Percentiles rank a stretch among this genome's conserved stretches.
Conservation (phyloP, 1,140 invertebrate genomes). For the Heliconius hermathena region DNA sequence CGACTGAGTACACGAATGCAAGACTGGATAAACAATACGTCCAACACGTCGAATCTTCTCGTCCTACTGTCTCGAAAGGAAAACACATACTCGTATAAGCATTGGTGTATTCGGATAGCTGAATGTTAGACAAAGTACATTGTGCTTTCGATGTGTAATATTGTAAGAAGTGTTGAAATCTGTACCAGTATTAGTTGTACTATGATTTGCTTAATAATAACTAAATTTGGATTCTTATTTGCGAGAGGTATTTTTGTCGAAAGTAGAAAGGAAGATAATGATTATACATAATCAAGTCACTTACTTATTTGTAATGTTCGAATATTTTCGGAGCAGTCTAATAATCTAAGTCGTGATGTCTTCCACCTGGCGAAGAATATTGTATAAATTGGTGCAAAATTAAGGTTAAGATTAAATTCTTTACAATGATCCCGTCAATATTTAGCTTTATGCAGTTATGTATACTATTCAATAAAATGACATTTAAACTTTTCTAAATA, state of each 20-base stretch:
- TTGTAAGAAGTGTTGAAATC: constrained; percentile 29
- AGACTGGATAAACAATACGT: constrained; percentile 19
- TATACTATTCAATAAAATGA: constrained; percentile 13
- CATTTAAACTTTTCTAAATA: constrained; percentile 12
- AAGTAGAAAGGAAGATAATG: not conserved
- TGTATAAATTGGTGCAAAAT: constrained; percentile 37
- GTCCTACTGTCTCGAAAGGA: not conserved
- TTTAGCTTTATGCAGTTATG: constrained; percentile 23
- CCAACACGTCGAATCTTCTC: constrained; percentile 20
- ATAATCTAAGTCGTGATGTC: constrained; percentile 42
- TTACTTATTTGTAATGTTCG: constrained; percentile 25
- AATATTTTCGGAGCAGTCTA: constrained; percentile 20
- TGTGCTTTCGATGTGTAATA: constrained; percentile 37
- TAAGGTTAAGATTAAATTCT: constrained; percentile 28
- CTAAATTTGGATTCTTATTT: not conserved
- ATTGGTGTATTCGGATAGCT: constrained; percentile 36
- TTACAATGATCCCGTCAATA: constrained; percentile 16
- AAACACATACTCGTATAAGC: not conserved
- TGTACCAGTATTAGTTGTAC: not conserved
- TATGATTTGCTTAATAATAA: not conserved
- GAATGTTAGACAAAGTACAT: not conserved
- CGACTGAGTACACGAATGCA: constrained; percentile 36
- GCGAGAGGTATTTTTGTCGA: not conserved
- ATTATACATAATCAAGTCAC: constrained; percentile 5
- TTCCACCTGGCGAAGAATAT: constrained; percentile 46